Percentiles rank a stretch among this genome's conserved stretches.
These are phyloP conservation scores for Dryobotodes eremita DNA, from an alignment of 2,888 invertebrate species.

Conservation along the genomic window DNA sequence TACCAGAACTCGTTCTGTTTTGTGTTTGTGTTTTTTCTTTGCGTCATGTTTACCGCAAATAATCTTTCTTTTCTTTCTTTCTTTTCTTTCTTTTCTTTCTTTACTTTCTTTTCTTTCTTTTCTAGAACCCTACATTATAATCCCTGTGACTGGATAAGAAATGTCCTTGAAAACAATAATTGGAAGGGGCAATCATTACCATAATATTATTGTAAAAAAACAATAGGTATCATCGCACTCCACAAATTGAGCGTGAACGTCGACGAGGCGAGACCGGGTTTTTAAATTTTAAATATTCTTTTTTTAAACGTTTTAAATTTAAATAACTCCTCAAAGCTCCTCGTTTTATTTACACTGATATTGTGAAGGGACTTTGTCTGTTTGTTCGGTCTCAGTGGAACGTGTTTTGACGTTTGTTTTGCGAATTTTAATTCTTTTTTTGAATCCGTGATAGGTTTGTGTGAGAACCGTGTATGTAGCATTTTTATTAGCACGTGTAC, in stretches of 20 bases:
- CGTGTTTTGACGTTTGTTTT: constrained; percentile 56
- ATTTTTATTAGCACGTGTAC: constrained; percentile 33
- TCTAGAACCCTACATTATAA: not conserved
- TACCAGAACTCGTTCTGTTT: no score
- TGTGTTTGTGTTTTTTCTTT: no score
- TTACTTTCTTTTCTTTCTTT: no score
- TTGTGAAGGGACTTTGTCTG: constrained; percentile 57
- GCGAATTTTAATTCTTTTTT: constrained; percentile 54
- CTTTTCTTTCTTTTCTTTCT: no score
- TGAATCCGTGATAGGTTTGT: constrained; percentile 24
- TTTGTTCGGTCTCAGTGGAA: constrained; percentile 61
- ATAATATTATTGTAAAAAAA: not conserved
- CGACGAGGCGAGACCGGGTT: constrained; percentile 38
- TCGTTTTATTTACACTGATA: constrained; percentile 67
- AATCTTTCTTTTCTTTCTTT: no score
- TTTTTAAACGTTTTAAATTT: constrained; percentile 71
- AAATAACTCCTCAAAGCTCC: constrained; percentile 71
- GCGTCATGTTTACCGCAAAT: no score
- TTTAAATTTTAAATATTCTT: constrained; percentile 64
- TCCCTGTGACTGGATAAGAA: not conserved
- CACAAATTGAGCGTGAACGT: constrained; percentile 64
- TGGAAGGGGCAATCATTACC: not conserved
- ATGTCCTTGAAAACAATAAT: not conserved
- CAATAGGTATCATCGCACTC: not conserved
- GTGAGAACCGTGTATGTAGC: constrained; percentile 21